phyloP scores from a whole-genome alignment of 1,140 invertebrate species.

The Drosophila grimshawi region DNA sequence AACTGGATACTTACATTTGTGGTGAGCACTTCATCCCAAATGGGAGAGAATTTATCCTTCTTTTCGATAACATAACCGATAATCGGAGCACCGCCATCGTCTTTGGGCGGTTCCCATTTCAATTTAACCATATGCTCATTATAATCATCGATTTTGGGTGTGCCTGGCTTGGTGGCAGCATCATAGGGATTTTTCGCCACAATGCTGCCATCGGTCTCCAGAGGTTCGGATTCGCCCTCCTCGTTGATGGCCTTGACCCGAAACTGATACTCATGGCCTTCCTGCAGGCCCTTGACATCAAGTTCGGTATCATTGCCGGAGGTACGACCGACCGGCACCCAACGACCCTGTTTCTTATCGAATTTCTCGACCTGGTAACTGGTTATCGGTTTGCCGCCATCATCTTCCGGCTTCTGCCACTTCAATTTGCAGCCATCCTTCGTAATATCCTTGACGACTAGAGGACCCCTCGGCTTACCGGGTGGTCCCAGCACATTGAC shows the following conservation, averaged over 20 bases:
- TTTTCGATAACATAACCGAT: constrained; percentile 98
- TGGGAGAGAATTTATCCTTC: constrained; percentile 94
- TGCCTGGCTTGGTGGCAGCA: constrained; percentile 93
- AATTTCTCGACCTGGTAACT: constrained; percentile 99
- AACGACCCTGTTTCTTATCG: constrained; percentile 96
- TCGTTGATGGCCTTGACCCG: constrained; percentile 99
- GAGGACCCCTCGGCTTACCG: constrained; percentile 93
- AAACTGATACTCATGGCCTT: constrained; percentile 98
- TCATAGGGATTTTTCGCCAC: constrained; percentile 86
- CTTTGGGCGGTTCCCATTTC: constrained; percentile 96
- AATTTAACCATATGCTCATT: constrained; percentile 96
- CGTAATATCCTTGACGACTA: constrained; percentile 97
- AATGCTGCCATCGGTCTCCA: constrained; percentile 93
- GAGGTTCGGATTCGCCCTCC: constrained; percentile 98
- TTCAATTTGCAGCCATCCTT: constrained; percentile 94
- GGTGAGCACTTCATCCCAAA: constrained; percentile 95
- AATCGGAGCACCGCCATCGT: constrained; percentile 96
- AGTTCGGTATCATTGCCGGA: constrained; percentile 91
- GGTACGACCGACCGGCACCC: constrained; percentile 95
- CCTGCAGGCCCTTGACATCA: constrained; percentile 95
- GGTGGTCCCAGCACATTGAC: constrained; percentile 94
- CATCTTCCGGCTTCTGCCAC: constrained; percentile 99
- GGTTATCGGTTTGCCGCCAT: constrained; percentile 97
- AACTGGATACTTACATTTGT: constrained; percentile 87
- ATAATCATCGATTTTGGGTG: constrained; percentile 96